These are phyloP conservation scores for Drosophila azteca DNA, from an alignment of 1,140 invertebrate genomes.

Conservation along the genomic window DNA sequence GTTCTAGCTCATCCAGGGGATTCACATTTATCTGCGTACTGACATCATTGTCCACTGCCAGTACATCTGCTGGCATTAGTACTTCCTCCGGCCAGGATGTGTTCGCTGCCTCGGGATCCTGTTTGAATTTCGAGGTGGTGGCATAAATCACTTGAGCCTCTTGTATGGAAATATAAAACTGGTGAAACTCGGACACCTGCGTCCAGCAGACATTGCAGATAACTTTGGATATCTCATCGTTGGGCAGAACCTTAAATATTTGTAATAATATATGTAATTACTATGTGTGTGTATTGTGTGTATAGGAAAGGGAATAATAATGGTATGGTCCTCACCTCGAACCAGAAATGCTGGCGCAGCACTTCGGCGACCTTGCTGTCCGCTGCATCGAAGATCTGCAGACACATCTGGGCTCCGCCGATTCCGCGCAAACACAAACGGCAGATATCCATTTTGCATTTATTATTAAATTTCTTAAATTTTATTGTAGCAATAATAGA, in stretches of 20 bases:
- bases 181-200: slow-evolving; percentile 77
- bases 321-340: slow-evolving; percentile 54
- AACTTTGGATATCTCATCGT: slow-evolving; percentile 71
- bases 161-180: slow-evolving; percentile 76
- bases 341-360: slow-evolving; percentile 77
- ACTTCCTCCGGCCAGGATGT: slow-evolving; percentile 69
- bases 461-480: slow-evolving; percentile 20
- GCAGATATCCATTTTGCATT: slow-evolving; percentile 69
- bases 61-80: slow-evolving; percentile 61
- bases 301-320: slow-evolving; percentile 1
- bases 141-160: slow-evolving; percentile 72
- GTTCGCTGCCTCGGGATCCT: slow-evolving; percentile 55
- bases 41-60: slow-evolving; percentile 55
- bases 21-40: slow-evolving; percentile 57
- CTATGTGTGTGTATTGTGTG: slow-evolving; percentile 12
- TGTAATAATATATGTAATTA: neutral
- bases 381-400: slow-evolving; percentile 58
- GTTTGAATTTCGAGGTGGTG: slow-evolving; percentile 59
- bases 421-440: slow-evolving; percentile 68
- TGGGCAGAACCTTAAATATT: slow-evolving; percentile 52
- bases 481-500: slow-evolving; percentile 43
- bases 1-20: slow-evolving; percentile 63
- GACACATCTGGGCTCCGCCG: slow-evolving; percentile 70
- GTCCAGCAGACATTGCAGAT: slow-evolving; percentile 77
- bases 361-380: slow-evolving; percentile 64